Base-by-base conservation (phyloP, 2,797 vertebrate species). In the Micrastur ruficollis region DNA sequence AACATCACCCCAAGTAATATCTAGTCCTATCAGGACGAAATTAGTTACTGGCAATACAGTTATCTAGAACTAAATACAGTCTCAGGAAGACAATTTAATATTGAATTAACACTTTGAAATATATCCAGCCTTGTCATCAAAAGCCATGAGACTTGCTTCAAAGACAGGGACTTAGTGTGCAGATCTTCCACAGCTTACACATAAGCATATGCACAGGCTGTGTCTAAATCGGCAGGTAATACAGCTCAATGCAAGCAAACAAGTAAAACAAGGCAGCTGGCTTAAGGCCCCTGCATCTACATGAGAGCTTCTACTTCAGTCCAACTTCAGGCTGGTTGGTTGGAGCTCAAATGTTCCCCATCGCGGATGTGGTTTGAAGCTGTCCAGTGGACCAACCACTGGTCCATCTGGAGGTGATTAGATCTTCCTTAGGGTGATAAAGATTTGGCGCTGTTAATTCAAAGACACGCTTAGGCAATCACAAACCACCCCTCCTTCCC, bases 301-400 rank as follows among this genome's bases (percentile, higher is more conserved):
- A 8, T 14, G 17, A 49, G 47, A 50, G 26, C 11, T 93, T 75
- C 32, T 63, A 3, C 81, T 87, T 76, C 21, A 22, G 53, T n/a
- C 29, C 76, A 81, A 25, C 38, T 65, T 81, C 2, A 34, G 29
- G 31, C 4, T 1, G 6, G 14, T 23, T 62, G 67, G 21, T 46
- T 65, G 73, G 29, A 81, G 15, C n/a, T 25, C 1, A 0, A 71
- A 42, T 2, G 13, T 16, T 94, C 18, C 53, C 58, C 11, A 11
- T 38, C 0, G 0, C 6, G 8, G 49, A 52, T 1, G 3, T 0
- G 1, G 29, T 50, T 20, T 2, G 14, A 74, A 91, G 80, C 32
- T 31, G 53, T 42, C n/a, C 0, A 0, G 31, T 18, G 14, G 52
- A 67, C 55, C 50, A 87, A 49, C 19, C 22, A 22, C 56, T 47